Evolutionary conservation across 2,888 invertebrate genomes (phyloP), one percentile per base, ranked within the genome.

Genomic region (Serrognathus titanus): DNA sequence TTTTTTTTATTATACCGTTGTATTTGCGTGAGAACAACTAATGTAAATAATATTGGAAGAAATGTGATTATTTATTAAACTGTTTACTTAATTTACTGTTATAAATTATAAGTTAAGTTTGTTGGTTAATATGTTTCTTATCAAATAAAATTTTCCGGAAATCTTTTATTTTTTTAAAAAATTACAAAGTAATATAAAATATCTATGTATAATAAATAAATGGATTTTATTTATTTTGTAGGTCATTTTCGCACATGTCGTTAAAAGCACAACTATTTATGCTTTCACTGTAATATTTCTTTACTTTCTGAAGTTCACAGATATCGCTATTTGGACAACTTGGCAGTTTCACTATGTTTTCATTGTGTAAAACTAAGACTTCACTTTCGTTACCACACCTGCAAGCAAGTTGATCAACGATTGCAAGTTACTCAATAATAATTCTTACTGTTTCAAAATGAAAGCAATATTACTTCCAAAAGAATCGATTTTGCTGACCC

Each of bases 401-500:
- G 74, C 38, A 38, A 11, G n/a, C 5, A 51, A 36, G 40, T 50
- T 7, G n/a, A 43, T 9, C 16, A 13, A 43, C 7, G 7, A 43
- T 9, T 43, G 43, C 43, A 13, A 43, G 20, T 9, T 11, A 39
- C 7, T 2, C 2, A 39, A 64, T 16, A 16, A 16, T 16, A 2
- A 31, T 31, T 31, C 70, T 65, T 69, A 76, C 76, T 68, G 65
- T 60, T 70, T 71, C 49, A 88, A 78, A 54, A 92, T 82, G 75
- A 92, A 90, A 36, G 88, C 90, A 62, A 93, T 73, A 72, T 92
- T 93, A 4, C 88, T 81, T n/a, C 85, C 90, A 76, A 93, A 93
- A 38, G 87, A 80, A 75, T 91, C 91, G 53, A 93, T 90, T 47
- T 83, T 60, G 62, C 82, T 80, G 43, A 61, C 80, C 57, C 79